phyloP scores from a whole-genome alignment of 1,140 invertebrate species.

The Platyscapa corneri region DNA sequence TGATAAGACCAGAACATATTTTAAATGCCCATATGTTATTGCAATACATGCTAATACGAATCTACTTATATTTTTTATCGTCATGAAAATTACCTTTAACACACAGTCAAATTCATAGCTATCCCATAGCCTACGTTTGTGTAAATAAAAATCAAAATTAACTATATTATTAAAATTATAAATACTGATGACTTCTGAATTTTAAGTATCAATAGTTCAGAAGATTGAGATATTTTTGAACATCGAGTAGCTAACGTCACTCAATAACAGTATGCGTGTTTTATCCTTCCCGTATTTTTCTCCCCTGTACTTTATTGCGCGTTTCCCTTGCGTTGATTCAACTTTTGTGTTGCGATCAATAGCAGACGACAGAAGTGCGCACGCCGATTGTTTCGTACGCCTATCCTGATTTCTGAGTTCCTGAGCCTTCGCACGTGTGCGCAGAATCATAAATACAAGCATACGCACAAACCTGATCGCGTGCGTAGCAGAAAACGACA shows the following conservation, averaged over 20 bases:
- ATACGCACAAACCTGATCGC: no score
- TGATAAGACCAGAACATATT: neutral
- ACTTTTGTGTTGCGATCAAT: neutral
- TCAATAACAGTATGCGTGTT: no score
- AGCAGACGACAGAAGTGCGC: slow-evolving; percentile 46
- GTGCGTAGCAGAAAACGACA: neutral
- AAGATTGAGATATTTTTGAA: no score
- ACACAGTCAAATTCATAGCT: no score
- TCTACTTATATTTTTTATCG: neutral
- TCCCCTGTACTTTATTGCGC: no score
- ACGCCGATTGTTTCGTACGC: neutral
- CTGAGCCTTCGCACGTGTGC: neutral
- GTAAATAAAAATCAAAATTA: neutral
- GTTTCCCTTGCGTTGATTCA: neutral
- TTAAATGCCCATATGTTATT: neutral
- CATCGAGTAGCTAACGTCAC: no score
- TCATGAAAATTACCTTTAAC: neutral
- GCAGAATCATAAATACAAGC: no score
- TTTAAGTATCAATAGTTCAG: no score
- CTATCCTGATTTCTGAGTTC: neutral
- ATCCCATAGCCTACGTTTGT: no score
- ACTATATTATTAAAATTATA: neutral
- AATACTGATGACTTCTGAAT: neutral
- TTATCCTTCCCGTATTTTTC: no score
- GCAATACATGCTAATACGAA: neutral